Percentiles rank a stretch among this genome's conserved stretches.
These are phyloP conservation scores for Malaclemys terrapin DNA, from an alignment of 2,113 vertebrate genomes.

Conservation along the genomic window DNA sequence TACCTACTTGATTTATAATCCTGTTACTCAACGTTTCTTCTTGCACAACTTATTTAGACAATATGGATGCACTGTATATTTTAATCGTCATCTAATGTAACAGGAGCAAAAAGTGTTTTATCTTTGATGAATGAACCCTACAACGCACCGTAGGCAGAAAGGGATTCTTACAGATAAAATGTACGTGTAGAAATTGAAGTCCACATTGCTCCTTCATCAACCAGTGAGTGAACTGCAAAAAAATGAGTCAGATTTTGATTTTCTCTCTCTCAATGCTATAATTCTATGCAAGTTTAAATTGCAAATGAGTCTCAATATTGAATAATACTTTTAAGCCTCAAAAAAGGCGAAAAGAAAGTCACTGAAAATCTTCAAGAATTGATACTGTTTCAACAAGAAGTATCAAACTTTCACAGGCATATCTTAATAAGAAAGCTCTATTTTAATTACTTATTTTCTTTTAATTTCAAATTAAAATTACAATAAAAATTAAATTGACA, in stretches of 20 bases:
- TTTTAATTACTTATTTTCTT: not conserved
- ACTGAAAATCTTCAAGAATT: conserved; percentile 24
- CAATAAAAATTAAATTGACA: conserved; percentile 32
- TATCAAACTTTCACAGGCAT: not conserved
- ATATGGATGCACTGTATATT: not conserved
- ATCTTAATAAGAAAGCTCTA: not conserved
- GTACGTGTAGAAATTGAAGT: conserved; percentile 16
- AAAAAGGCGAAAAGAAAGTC: not conserved
- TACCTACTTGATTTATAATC: conserved; percentile 30
- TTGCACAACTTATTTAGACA: not conserved
- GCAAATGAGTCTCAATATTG: conserved; percentile 39
- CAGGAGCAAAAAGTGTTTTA: conserved; percentile 10
- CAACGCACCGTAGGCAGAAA: conserved; percentile 20
- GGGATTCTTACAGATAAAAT: conserved; percentile 6
- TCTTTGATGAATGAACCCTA: conserved; percentile 26
- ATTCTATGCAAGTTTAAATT: conserved; percentile 6
- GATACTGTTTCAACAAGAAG: not conserved
- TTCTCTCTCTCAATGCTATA: not conserved
- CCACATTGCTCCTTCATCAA: not conserved
- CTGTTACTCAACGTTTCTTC: not conserved
- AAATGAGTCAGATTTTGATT: not conserved
- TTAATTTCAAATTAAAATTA: not conserved
- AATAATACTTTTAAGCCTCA: not conserved
- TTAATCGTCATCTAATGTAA: conserved; percentile 10
- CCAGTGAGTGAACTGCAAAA: not conserved